Base-by-base conservation (phyloP, 1,140 invertebrate genomes). In the Hirudo medicinalis region DNA sequence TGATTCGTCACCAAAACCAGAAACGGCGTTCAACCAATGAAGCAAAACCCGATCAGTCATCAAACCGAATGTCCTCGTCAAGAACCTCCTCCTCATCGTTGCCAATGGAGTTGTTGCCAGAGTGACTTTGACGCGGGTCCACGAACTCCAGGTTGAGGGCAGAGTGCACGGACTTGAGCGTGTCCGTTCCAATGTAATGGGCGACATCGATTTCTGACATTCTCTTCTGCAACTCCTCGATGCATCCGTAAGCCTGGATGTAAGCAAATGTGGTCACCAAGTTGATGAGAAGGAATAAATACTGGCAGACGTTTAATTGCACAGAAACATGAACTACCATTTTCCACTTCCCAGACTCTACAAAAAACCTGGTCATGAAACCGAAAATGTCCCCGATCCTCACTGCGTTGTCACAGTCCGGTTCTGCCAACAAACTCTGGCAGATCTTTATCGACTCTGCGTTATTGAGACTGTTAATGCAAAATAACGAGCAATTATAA, bases 341-440 rank as follows among this genome's bases (percentile, higher is more conserved):
- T 77, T 83, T 83, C 78, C 80, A 82, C 68, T 83, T 79, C 57
- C 81, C 79, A 67, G 79, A 79, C 20, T 78, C 74, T 20, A 80
- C 82, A 76, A 81, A 84, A 76, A 85, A 82, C 74, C 85, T 83
- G 49, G 87, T 81, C 76, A 87, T 84, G 63, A 86, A 80, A 29
- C 83, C 85, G 77, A 85, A 86, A 54, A 87, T 81, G 77, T 87
- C 86, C 22, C 86, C 86, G 54, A 81, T 79, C 68, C 85, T 75
- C 27, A 87, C 83, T 54, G 81, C 79, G 63, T 73, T 70, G 69
- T 86, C 83, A 25, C 84, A 72, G 70, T 87, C 85, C 8, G 76
- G 73, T 71, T 82, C 80, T 69, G 80, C 78, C 69, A 82, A 73
- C 54, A 82, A 72, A 13, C 78, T 76, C 74, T 81, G 80, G 71